Evolutionary conservation across 2,888 invertebrate genomes (phyloP).

Genomic region (Drosophila demipolita): DNA sequence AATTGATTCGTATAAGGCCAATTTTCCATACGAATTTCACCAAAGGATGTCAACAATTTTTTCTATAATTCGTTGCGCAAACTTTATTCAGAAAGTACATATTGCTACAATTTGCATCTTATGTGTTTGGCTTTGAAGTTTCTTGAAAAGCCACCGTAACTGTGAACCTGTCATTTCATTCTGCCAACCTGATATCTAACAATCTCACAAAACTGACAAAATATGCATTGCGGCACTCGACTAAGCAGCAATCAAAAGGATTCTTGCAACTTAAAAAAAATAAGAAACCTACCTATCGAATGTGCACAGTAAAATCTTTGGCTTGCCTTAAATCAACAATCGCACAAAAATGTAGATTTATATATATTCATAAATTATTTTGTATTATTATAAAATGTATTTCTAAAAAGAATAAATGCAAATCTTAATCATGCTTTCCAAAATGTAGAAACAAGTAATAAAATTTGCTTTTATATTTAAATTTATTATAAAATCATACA

Average conservation of each 20-base stretch:
- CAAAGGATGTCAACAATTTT: neutral
- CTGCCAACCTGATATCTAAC: neutral
- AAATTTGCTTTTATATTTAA: too few species aligned
- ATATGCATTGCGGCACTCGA: neutral
- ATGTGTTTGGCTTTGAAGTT: neutral
- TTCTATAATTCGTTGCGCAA: neutral
- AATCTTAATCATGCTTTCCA: neutral
- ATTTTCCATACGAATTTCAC: neutral
- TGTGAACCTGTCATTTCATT: neutral
- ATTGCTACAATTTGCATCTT: neutral
- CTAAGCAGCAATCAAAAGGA: neutral
- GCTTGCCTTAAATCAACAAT: neutral
- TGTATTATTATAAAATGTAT: too few species aligned
- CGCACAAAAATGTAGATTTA: neutral
- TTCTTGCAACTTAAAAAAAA: neutral
- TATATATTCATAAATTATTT: neutral
- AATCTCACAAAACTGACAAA: neutral
- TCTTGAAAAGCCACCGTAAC: neutral
- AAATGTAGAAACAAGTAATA: neutral
- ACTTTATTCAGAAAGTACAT: neutral
- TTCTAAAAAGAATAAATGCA: neutral
- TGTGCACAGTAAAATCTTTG: constrained; percentile 17
- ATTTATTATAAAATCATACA: too few species aligned
- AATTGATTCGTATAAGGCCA: neutral
- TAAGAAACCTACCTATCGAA: constrained; percentile 1